Base-by-base conservation (phyloP, 2,113 vertebrate genomes). In the Actenoides hombroni region DNA sequence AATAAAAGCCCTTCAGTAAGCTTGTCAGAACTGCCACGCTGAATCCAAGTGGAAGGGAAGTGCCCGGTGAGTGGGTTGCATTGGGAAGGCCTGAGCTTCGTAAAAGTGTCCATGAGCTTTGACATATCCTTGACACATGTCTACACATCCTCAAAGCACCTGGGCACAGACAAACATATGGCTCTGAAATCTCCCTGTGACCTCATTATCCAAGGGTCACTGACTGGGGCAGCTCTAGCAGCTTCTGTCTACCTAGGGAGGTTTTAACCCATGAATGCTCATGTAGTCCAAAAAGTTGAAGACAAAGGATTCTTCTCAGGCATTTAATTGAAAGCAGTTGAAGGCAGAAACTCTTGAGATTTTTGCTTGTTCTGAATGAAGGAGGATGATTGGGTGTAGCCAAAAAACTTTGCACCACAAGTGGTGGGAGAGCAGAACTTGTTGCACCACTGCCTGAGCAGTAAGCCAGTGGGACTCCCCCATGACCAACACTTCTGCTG, bases 61-160 rank as follows among this genome's bases (percentile, higher is more conserved):
- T 42, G 25, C 9, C n/a, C 0, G 0, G 19, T 56, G 44, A 96
- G 65, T 35, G 48, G 12, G 19, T 61, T 2, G 0, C 57, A 81
- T 86, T 40, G 48, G 79, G 79, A 85, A 92, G 48, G 35, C 14
- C 61, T 40, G 70, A 70, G 91, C 70, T 94, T 85, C 89, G 63
- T 28, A 53, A 40, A 94, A 83, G 74, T 80, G 83, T 87, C 86
- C 70, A 11, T 92, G 92, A 95, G 96, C 81, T 96, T 63, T 95
- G 88, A 92, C 94, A 91, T 95, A 92, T 91, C 77, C 77, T 97
- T 96, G 96, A 91, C 86, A 94, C 86, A 89, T 80, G 92, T 96
- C 94, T 89, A 96, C 92, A 97, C 94, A 96, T 94, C 94, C 96
- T 95, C 74, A 86, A 69, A 94, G 89, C 95, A 96, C 95, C 95